A percentile compares a stretch with the other conserved stretches of the same genome.
These are phyloP conservation scores for Crypturellus tataupa DNA, from an alignment of 2,797 vertebrate species.

Conservation along the genomic window DNA sequence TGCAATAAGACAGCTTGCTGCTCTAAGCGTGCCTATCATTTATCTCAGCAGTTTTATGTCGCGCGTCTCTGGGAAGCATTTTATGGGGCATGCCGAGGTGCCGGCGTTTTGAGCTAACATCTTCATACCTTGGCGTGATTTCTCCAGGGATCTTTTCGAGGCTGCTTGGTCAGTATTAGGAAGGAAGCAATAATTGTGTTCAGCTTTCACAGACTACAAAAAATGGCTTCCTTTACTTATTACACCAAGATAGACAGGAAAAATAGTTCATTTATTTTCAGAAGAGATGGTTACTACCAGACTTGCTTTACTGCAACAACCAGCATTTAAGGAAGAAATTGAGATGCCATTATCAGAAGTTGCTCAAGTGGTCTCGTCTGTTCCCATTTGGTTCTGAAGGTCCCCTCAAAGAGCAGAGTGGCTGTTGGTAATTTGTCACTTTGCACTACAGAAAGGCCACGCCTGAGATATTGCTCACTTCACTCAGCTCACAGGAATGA, in stretches of 20 bases:
- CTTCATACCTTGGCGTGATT: not conserved
- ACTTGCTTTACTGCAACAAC: not conserved
- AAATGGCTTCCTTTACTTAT: not conserved
- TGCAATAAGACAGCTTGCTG: not conserved
- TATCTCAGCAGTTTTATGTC: not conserved
- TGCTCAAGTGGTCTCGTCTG: not conserved
- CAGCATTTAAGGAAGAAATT: not conserved
- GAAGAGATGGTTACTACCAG: not conserved
- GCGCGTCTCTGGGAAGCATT: not conserved
- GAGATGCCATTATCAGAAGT: fast-evolving
- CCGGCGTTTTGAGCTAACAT: fast-evolving
- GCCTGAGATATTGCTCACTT: not conserved
- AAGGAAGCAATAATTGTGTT: not conserved
- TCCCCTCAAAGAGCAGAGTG: not conserved
- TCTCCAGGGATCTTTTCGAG: not conserved
- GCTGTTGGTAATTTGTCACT: not conserved
- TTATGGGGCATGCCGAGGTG: not conserved
- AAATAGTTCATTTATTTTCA: not conserved
- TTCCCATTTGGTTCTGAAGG: not conserved
- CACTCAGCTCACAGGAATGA: fast-evolving
- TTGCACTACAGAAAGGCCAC: not conserved
- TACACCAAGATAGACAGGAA: not conserved
- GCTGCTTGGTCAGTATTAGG: not conserved
- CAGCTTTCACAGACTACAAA: not conserved
- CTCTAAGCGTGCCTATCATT: not conserved